Evolutionary conservation across 2,888 invertebrate species (phyloP), one percentile per base, ranked within the genome.

Genomic region (Tridacna gigas): DNA sequence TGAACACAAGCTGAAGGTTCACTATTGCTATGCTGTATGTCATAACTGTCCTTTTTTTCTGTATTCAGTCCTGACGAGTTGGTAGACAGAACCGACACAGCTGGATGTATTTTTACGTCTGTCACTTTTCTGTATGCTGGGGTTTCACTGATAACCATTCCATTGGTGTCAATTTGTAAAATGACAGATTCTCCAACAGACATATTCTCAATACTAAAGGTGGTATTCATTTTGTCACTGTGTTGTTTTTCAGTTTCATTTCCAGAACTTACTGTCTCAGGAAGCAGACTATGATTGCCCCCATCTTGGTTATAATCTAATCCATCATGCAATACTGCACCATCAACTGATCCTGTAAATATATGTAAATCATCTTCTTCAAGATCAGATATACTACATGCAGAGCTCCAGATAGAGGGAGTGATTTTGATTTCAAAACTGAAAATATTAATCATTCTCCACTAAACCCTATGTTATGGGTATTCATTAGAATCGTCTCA

Each of bases 61-160:
- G 47, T 22, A 5, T 71, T 7, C 18, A 47, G 4, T 71, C 71
- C 45, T 47, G 75, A 47, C 11, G 22, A 12, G 18, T 22, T 22
- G 0, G 71, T 47, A 3, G 51, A 45, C 12, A 22, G 45, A 4
- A 25, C 45, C 2, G 60, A n/a, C n/a, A 61, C 47, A 26, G 75
- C 75, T 22, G 75, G 61, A 37, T 63, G 61, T 7, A 75, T 75
- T 75, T 63, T 75, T 20, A 75, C 37, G 22, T 63, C 61, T 22
- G 45, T 63, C 22, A 75, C n/a, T 20, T n/a, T 47, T 20, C 22
- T 75, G 22, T 63, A 61, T 0, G 63, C 63, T 13, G 71, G 71
- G 15, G 71, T 71, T 47, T 71, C 71, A 25, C 47, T n/a, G 18
- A 71, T 18, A 51, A 71, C 48, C 20, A 71, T 22, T 13, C 71